Evolutionary conservation across 2,113 vertebrate species (phyloP).

Genomic region (Megaptera novaeangliae): DNA sequence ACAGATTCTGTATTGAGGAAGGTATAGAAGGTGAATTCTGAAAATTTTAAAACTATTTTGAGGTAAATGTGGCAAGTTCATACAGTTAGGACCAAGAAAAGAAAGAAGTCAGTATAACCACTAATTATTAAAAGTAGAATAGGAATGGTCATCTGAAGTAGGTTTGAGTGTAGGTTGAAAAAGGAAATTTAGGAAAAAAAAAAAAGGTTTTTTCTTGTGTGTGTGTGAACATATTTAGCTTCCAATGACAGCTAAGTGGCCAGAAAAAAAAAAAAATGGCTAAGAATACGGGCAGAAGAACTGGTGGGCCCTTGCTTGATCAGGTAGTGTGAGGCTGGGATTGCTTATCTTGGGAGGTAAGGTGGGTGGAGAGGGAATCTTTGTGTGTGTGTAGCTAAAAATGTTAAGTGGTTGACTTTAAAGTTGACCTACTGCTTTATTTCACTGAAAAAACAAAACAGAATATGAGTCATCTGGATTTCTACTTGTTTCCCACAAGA

Average conservation of each 20-base stretch:
- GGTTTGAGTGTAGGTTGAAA: not conserved
- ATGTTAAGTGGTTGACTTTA: not conserved
- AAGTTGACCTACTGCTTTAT: constrained; percentile 5
- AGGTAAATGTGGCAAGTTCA: not conserved
- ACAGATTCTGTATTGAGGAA: not conserved
- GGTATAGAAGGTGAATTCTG: not conserved
- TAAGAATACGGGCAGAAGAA: not conserved
- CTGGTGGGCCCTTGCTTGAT: not conserved
- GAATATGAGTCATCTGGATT: constrained; percentile 19
- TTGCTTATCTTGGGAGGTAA: not conserved
- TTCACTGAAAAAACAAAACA: not conserved
- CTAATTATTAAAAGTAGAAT: not conserved
- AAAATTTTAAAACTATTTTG: not conserved
- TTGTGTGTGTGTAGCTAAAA: not conserved
- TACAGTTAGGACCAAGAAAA: not conserved
- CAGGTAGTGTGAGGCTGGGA: not conserved
- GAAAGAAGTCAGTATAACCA: not conserved
- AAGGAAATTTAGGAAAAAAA: not conserved
- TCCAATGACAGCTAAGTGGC: not conserved
- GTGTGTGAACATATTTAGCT: not conserved
- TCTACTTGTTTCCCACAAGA: not conserved
- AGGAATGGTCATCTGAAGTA: not conserved
- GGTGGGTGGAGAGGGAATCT: not conserved
- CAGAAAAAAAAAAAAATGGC: not conserved
- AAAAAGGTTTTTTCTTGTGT: not conserved